phyloP scores from a whole-genome alignment of 2,888 invertebrate species.

The Caenorhabditis sp. region DNA sequence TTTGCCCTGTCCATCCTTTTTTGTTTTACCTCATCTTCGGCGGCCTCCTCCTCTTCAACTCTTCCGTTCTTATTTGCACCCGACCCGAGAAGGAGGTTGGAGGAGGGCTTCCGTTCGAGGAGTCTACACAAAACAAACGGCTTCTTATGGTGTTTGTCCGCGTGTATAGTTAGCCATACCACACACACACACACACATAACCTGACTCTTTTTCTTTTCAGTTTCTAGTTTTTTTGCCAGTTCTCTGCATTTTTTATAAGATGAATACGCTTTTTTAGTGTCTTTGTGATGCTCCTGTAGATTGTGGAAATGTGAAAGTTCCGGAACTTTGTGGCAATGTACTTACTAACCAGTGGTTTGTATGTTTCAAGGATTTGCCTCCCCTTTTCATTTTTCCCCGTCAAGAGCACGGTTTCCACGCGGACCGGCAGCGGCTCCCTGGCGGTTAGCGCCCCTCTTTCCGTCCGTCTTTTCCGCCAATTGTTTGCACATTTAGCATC shows the following conservation, averaged over 20 bases:
- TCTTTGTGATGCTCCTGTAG: too few species aligned
- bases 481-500: slow-evolving; percentile 56
- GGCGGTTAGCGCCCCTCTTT: slow-evolving; percentile 37
- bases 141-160: slow-evolving; percentile 27
- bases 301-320: too few species aligned
- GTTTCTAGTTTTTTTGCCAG: slow-evolving; percentile 1
- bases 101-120: slow-evolving; percentile 42
- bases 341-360: slow-evolving; percentile 29
- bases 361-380: slow-evolving; percentile 50
- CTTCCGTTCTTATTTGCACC: slow-evolving; percentile 52
- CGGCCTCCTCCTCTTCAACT: too few species aligned
- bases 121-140: slow-evolving; percentile 54
- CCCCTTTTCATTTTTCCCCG: slow-evolving; percentile 1
- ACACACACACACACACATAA: too few species aligned
- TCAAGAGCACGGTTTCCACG: slow-evolving; percentile 41
- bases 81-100: slow-evolving; percentile 13
- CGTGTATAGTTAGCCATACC: slow-evolving; percentile 42
- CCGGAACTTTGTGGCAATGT: background rate
- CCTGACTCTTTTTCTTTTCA: background rate
- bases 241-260: too few species aligned
- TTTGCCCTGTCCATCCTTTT: slow-evolving; percentile 12
- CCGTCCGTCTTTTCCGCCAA: slow-evolving; percentile 29
- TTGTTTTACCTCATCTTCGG: slow-evolving; percentile 18
- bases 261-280: too few species aligned
- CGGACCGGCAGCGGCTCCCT: slow-evolving; percentile 40